A percentile compares a stretch with the other conserved stretches of the same genome.
These are phyloP conservation scores for Microchrysa polita DNA, from an alignment of 2,888 invertebrate genomes.

Conservation along the genomic window DNA sequence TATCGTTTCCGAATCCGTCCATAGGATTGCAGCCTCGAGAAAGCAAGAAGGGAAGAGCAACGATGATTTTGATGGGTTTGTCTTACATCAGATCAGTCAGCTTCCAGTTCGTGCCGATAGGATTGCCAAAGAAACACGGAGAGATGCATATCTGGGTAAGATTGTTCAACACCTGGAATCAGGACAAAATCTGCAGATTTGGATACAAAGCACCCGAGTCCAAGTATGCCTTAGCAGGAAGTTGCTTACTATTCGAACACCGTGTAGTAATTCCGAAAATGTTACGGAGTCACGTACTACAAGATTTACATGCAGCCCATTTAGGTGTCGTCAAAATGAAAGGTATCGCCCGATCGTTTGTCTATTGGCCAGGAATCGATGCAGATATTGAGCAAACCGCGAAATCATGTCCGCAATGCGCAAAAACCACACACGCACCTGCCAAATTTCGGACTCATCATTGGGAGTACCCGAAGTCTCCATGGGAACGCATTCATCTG, in stretches of 20 bases:
- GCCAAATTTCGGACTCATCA: slow-evolving; percentile 46
- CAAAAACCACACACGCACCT: slow-evolving; percentile 9
- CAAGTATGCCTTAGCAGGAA: neutral
- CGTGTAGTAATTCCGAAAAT: too few relatives aligned
- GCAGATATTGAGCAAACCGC: slow-evolving; percentile 31
- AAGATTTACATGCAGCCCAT: slow-evolving; percentile 45
- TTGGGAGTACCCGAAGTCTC: slow-evolving; percentile 43
- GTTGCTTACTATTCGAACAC: slow-evolving; percentile 23
- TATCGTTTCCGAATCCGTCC: too few relatives aligned
- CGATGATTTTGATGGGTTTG: too few relatives aligned
- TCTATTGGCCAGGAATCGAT: slow-evolving; percentile 42
- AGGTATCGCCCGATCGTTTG: slow-evolving; percentile 46
- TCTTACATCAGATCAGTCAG: too few relatives aligned
- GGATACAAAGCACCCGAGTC: slow-evolving; percentile 17
- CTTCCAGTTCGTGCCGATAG: too few relatives aligned
- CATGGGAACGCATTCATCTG: neutral
- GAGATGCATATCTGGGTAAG: too few relatives aligned
- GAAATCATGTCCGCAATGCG: slow-evolving; percentile 27
- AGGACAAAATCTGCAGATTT: too few relatives aligned
- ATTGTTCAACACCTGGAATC: too few relatives aligned
- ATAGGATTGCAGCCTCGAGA: too few relatives aligned
- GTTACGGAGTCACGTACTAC: slow-evolving; percentile 22
- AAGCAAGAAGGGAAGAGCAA: too few relatives aligned
- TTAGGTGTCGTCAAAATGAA: slow-evolving; percentile 47
- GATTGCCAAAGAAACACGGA: too few relatives aligned